Evolutionary conservation across 2,888 invertebrate species (phyloP).

Genomic region (Idaea straminata): DNA sequence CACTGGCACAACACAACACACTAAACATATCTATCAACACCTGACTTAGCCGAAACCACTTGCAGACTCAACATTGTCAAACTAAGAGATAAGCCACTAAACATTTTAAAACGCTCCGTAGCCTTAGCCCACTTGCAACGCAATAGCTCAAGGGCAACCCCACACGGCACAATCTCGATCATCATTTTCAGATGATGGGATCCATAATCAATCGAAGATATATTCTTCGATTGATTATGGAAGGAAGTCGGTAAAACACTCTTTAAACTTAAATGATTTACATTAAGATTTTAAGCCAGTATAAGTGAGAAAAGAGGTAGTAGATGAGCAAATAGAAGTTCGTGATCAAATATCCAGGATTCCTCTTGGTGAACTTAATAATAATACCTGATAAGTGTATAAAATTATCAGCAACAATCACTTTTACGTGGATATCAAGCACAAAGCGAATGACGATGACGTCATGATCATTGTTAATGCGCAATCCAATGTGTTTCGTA

Average conservation of each 20-base stretch:
- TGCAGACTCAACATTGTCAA: conserved; percentile 2
- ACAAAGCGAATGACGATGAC: neutral
- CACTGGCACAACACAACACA: conserved; percentile 23
- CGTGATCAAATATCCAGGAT: neutral
- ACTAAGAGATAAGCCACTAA: conserved; percentile 10
- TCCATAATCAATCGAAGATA: neutral
- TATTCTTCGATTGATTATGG: too few relatives aligned
- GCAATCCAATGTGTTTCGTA: neutral
- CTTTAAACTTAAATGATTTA: too few relatives aligned
- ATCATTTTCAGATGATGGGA: neutral
- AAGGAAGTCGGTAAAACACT: neutral
- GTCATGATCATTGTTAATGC: neutral
- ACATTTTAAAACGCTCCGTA: conserved; percentile 6
- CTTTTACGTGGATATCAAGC: neutral
- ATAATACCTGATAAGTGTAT: neutral
- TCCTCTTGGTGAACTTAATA: neutral
- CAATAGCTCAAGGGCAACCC: neutral
- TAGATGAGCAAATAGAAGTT: neutral
- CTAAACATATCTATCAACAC: conserved; percentile 28
- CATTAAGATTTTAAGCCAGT: too few relatives aligned
- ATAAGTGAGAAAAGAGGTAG: neutral
- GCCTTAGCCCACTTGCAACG: neutral
- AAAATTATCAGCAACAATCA: neutral
- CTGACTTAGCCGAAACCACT: conserved; percentile 27
- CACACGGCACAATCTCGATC: neutral